These are phyloP conservation scores for Campylorhamphus procurvoides DNA, from an alignment of 2,113 vertebrate genomes.

Conservation along the genomic window DNA sequence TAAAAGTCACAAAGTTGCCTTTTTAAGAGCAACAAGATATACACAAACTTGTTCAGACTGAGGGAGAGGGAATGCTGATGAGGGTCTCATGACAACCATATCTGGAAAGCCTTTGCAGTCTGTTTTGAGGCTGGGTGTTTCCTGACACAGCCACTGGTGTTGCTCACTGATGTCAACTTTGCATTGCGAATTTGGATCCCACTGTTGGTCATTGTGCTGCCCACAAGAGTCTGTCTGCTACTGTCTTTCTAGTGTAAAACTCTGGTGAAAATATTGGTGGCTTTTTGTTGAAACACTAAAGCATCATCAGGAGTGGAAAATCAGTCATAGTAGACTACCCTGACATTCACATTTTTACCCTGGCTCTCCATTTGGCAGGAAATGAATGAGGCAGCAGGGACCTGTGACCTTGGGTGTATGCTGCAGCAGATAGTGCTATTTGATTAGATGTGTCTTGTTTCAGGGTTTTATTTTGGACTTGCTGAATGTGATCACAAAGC, in stretches of 20 bases:
- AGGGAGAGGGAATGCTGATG: background rate
- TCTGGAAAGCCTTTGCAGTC: background rate
- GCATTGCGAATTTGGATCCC: background rate
- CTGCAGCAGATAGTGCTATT: background rate
- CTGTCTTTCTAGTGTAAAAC: background rate
- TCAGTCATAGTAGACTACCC: background rate
- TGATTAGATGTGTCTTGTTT: background rate
- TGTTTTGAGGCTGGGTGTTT: background rate
- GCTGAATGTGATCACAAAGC: background rate
- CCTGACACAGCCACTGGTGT: background rate
- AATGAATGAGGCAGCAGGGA: background rate
- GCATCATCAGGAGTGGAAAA: background rate
- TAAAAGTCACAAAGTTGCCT: background rate
- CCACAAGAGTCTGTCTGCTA: background rate
- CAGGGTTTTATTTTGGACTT: background rate
- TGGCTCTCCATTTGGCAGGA: background rate
- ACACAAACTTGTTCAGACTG: background rate
- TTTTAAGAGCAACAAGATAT: background rate
- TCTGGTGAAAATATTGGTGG: background rate
- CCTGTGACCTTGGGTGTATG: background rate
- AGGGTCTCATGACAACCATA: background rate
- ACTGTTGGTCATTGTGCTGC: background rate
- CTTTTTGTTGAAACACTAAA: background rate
- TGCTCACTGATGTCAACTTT: fast-evolving
- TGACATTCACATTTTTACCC: background rate